Base-by-base conservation (phyloP, 1,140 invertebrate species). In the Drosophila subobscura region DNA sequence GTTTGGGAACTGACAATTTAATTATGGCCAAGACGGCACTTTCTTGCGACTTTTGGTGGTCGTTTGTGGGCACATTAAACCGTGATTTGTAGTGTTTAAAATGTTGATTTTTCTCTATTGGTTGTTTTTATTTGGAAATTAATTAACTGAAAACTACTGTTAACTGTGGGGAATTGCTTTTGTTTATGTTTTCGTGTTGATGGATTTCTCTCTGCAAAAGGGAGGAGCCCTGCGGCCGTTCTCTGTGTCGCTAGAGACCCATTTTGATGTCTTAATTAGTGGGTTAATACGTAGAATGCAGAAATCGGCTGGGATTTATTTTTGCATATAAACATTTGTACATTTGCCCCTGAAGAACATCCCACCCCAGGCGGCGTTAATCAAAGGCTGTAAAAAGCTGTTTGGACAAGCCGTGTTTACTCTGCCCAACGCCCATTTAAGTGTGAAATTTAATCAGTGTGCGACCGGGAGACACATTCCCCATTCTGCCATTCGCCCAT, bases 391-490 rank as follows among this genome's bases (percentile, higher is more conserved):
- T 47, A 66, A 63, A 72, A 63, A 79, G 54, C 64, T 86, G 65
- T 86, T 86, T 80, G 68, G 72, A 77, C 67, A 85, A 51, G 41
- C 51, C 40, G 53, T 74, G 45, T 66, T 74, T 66, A 74, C 53
- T 46, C 54, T 52, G 8, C 33, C 29, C 12, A 16, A 45, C 57
- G 52, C 47, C 67, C 73, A 66, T 51, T 66, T 25, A 59, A 80
- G 77, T 86, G 83, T 88, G 83, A 88, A 89, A 88, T 88, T 79
- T 79, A 88, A 88, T 88, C 79, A 88, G 66, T 88, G 83, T 88
- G 83, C 75, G 83, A 88, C 63, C 83, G 22, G 37, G 54, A 46
- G 29, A 64, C 41, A 23, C 54, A 64, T 60, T 64, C 42, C 29
- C 50, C 72, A 71, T 85, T 67, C 63, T 27, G 46, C 53, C 58